Conservation (phyloP, 1,140 invertebrate species). For the Drosophila ananassae region DNA sequence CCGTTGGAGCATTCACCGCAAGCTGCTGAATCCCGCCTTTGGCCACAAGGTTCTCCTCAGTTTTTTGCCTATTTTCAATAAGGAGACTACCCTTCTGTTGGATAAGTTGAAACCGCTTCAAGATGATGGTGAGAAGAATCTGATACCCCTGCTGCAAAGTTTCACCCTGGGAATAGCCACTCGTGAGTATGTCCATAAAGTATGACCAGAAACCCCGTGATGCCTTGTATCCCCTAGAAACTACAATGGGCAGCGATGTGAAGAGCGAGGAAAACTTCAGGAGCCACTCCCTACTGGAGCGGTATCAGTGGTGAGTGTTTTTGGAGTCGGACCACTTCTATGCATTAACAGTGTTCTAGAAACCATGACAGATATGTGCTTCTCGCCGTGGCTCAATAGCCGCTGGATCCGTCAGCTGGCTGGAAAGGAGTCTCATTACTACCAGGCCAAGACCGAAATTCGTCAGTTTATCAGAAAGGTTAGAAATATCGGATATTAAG, state of each 20-base stretch:
- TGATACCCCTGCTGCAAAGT: conserved; percentile 59
- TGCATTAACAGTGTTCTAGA: conserved; percentile 65
- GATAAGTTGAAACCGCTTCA: conserved; percentile 36
- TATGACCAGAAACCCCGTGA: not conserved
- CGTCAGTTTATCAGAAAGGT: conserved; percentile 69
- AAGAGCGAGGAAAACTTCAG: conserved; percentile 40
- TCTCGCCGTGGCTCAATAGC: conserved; percentile 66
- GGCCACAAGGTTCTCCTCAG: conserved; percentile 70
- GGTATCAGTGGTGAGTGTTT: conserved; percentile 69
- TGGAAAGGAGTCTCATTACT: conserved; percentile 54
- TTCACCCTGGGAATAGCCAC: conserved; percentile 69
- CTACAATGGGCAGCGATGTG: conserved; percentile 72
- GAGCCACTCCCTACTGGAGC: conserved; percentile 49
- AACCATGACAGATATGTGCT: conserved; percentile 77
- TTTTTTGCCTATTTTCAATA: conserved; percentile 72
- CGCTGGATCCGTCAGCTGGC: conserved; percentile 41
- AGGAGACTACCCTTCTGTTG: conserved; percentile 49
- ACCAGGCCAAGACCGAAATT: conserved; percentile 55
- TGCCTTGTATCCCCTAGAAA: conserved; percentile 45
- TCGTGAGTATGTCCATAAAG: conserved; percentile 39
- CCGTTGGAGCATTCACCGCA: conserved; percentile 67
- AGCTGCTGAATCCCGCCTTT: conserved; percentile 74
- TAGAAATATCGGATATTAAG: not conserved
- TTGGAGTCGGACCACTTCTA: conserved; percentile 21
- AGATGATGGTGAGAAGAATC: conserved; percentile 43